Percentiles rank a stretch among this genome's conserved stretches.
phyloP scores from a whole-genome alignment of 2,888 invertebrate genomes.

The Lepidonotus clava region DNA sequence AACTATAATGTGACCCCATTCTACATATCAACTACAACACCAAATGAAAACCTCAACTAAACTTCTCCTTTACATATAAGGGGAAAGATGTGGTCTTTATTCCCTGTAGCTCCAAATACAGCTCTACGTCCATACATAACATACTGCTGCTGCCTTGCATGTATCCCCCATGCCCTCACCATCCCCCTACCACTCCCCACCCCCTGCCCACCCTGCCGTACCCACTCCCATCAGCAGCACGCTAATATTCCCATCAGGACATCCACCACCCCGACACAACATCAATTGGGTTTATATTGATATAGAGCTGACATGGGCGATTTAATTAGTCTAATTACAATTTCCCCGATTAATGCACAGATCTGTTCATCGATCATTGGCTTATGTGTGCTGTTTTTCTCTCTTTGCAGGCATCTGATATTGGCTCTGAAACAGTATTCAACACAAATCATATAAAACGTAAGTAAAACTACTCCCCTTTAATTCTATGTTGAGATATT shows the following conservation, averaged over 20 bases:
- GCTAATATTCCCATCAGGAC: conserved; percentile 11
- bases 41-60: too few relatives aligned
- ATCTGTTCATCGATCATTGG: not conserved
- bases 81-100: too few relatives aligned
- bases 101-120: too few relatives aligned
- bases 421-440: conserved; percentile 53
- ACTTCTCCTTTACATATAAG: too few relatives aligned
- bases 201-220: not conserved
- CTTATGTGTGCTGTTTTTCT: conserved; percentile 38
- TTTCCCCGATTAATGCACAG: not conserved
- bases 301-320: too few relatives aligned
- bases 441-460: conserved; percentile 49
- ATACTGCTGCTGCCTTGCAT: too few relatives aligned
- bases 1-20: too few relatives aligned
- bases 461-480: conserved; percentile 17
- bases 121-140: too few relatives aligned
- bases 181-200: not conserved
- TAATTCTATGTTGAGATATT: not conserved
- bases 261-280: not conserved
- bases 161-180: too few relatives aligned
- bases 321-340: conserved; percentile 22
- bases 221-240: not conserved
- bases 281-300: conserved; percentile 18
- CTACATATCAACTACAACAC: too few relatives aligned
- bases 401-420: conserved; percentile 55